phyloP scores from a whole-genome alignment of 2,888 invertebrate species.

The Yponomeuta malinellus region DNA sequence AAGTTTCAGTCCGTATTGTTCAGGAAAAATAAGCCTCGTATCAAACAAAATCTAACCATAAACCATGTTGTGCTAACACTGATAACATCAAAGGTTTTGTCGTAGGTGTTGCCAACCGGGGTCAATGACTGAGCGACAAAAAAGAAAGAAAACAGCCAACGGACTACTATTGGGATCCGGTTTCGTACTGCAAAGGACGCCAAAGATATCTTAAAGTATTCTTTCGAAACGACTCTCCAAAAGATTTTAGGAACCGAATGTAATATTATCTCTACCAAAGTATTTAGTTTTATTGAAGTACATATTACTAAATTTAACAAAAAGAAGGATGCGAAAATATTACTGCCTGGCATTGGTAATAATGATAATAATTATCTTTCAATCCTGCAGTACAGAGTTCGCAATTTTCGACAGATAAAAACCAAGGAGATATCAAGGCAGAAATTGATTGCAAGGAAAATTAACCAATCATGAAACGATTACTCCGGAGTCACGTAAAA shows the following conservation, averaged over 20 bases:
- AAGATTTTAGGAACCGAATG: not conserved
- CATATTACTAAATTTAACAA: too few species aligned
- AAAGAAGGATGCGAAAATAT: not conserved
- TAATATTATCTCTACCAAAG: too few species aligned
- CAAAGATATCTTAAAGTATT: slow-evolving; percentile 32
- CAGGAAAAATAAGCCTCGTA: slow-evolving; percentile 19
- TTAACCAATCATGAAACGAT: not conserved
- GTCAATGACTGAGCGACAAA: slow-evolving; percentile 29
- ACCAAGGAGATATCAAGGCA: not conserved
- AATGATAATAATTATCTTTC: too few species aligned
- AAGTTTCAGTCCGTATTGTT: not conserved
- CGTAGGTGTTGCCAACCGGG: slow-evolving; percentile 26
- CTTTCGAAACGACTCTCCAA: not conserved
- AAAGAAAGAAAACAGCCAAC: slow-evolving; percentile 24
- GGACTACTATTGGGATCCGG: slow-evolving; percentile 33
- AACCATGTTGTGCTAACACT: slow-evolving; percentile 36
- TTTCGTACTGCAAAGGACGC: slow-evolving; percentile 19
- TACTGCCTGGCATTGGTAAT: not conserved
- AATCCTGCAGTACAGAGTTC: too few species aligned
- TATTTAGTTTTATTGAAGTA: too few species aligned
- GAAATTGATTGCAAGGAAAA: not conserved
- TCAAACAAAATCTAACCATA: slow-evolving; percentile 31
- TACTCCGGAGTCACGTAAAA: not conserved
- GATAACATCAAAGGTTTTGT: slow-evolving; percentile 27
- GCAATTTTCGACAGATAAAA: not conserved